Percentiles rank a stretch among this genome's conserved stretches.
phyloP scores from a whole-genome alignment of 1,140 invertebrate genomes.

The Oncopeltus fasciatus region DNA sequence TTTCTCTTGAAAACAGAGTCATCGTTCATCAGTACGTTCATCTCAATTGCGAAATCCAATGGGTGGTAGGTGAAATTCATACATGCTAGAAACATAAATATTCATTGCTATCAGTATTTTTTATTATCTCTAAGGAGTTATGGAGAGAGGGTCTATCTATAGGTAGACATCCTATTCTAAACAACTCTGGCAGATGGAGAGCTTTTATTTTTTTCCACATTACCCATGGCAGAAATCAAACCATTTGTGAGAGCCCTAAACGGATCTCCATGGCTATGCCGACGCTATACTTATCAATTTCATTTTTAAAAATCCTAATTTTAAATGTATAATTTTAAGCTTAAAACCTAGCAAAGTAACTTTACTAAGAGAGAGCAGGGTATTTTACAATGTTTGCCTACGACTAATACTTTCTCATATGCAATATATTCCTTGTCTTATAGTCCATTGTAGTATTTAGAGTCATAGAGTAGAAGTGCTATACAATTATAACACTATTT shows the following conservation, averaged over 20 bases:
- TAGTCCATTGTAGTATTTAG: too few relatives aligned
- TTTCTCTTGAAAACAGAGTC: conserved; percentile 50
- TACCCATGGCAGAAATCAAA: not conserved
- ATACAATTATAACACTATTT: too few relatives aligned
- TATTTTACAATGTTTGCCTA: too few relatives aligned
- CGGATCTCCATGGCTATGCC: too few relatives aligned
- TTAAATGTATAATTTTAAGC: too few relatives aligned
- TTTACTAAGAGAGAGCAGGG: too few relatives aligned
- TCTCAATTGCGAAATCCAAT: conserved; percentile 54
- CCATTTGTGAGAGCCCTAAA: not conserved
- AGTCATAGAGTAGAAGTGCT: too few relatives aligned
- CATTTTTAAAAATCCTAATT: too few relatives aligned
- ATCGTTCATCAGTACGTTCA: conserved; percentile 51
- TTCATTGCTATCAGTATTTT: not conserved
- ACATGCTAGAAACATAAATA: conserved; percentile 35
- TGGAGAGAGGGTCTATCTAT: not conserved
- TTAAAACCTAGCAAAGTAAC: too few relatives aligned
- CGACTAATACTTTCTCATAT: too few relatives aligned
- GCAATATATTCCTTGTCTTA: too few relatives aligned
- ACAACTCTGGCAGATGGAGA: not conserved
- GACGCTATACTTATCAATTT: too few relatives aligned
- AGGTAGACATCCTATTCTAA: not conserved
- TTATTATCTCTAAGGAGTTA: not conserved
- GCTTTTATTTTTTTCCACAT: not conserved
- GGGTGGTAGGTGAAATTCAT: conserved; percentile 57